phyloP scores from a whole-genome alignment of 1,140 invertebrate species.

The Magallana ariakensis region DNA sequence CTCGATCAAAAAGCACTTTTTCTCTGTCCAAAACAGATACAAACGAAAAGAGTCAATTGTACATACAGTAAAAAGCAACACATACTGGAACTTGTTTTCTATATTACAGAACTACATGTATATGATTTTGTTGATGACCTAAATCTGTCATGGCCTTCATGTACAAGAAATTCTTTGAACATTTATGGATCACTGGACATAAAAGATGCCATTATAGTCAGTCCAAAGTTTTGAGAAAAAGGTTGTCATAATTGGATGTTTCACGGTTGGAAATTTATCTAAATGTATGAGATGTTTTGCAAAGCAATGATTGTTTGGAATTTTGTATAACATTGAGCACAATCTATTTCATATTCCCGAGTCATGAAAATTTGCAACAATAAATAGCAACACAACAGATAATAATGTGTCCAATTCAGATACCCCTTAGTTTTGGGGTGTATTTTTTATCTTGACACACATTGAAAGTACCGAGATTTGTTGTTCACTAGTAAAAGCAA shows the following conservation, averaged over 20 bases:
- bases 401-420: too few species aligned
- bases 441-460: too few species aligned
- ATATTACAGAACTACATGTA: not conserved
- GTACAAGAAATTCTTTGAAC: too few species aligned
- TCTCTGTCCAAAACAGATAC: conserved; percentile 1
- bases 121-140: not conserved
- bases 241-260: too few species aligned
- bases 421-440: too few species aligned
- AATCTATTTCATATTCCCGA: not conserved
- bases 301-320: not conserved
- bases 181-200: too few species aligned
- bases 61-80: not conserved
- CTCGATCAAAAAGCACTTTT: not conserved
- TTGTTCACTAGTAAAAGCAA: not conserved
- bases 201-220: too few species aligned
- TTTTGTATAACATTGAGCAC: not conserved
- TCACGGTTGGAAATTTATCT: too few species aligned
- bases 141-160: not conserved
- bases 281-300: too few species aligned
- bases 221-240: too few species aligned
- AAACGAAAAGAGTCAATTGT: not conserved
- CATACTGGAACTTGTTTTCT: not conserved
- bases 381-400: not conserved
- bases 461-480: not conserved
- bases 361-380: conserved; percentile 19